These are phyloP conservation scores for Marmota monax DNA, from an alignment of 2,113 vertebrate species.

Conservation along the genomic window DNA sequence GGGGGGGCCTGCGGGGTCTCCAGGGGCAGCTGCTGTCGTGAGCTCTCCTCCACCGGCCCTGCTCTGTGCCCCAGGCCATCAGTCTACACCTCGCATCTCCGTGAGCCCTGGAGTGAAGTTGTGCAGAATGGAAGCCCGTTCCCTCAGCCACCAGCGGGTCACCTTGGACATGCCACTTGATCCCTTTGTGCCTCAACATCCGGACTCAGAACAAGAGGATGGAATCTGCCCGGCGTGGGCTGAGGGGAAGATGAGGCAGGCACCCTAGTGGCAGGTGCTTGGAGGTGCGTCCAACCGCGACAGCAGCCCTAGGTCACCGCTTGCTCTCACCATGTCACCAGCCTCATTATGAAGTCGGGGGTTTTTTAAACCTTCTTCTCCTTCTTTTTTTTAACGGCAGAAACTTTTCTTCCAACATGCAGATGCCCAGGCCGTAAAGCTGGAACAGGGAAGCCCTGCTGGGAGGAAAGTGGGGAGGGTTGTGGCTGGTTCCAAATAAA, in stretches of 20 bases:
- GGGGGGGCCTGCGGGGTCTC: not conserved
- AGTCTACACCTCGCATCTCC: fast-evolving
- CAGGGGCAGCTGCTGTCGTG: too few species aligned
- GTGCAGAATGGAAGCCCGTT: fast-evolving
- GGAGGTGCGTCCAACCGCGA: too few species aligned
- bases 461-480: fast-evolving
- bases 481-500: not conserved
- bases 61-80: not conserved
- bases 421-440: not conserved
- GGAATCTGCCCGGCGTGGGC: not conserved
- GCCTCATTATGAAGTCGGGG: not conserved
- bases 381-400: not conserved
- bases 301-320: fast-evolving
- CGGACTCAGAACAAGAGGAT: not conserved
- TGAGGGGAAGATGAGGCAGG: fast-evolving
- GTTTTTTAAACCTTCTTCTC: not conserved
- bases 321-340: fast-evolving
- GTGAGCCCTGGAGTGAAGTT: not conserved
- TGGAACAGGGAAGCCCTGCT: not conserved
- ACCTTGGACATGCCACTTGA: fast-evolving
- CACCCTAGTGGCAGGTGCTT: fast-evolving
- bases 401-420: not conserved
- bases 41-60: fast-evolving
- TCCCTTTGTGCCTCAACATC: not conserved
- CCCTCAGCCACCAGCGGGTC: fast-evolving